These are phyloP conservation scores for Limnephilus rhombicus DNA, from an alignment of 2,888 invertebrate species.

Conservation along the genomic window DNA sequence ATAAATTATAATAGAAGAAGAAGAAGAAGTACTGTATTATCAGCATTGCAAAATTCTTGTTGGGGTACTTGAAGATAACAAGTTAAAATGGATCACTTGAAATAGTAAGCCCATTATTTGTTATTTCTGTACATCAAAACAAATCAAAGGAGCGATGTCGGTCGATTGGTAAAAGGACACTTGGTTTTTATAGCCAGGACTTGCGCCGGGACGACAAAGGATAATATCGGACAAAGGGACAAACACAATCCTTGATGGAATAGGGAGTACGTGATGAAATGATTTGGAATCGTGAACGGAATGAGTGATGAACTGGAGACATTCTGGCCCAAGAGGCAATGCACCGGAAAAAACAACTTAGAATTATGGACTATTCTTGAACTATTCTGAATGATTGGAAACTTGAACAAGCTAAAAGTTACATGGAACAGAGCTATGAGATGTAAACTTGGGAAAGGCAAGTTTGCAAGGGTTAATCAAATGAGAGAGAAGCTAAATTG, in stretches of 20 bases:
- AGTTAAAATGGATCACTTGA: not conserved
- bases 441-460: too few relatives aligned
- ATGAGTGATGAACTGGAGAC: not conserved
- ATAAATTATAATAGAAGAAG: too few relatives aligned
- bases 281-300: not conserved
- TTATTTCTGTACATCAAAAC: not conserved
- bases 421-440: too few relatives aligned
- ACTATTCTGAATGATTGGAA: too few relatives aligned
- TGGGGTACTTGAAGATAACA: too few relatives aligned
- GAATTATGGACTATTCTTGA: too few relatives aligned
- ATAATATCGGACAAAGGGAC: not conserved
- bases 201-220: not conserved
- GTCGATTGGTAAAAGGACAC: not conserved
- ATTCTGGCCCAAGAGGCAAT: not conserved
- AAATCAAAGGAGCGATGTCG: not conserved
- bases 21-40: too few relatives aligned
- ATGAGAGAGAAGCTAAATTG: too few relatives aligned
- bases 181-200: not conserved
- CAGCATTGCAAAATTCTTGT: too few relatives aligned
- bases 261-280: not conserved
- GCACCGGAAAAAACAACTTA: not conserved
- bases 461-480: too few relatives aligned
- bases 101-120: not conserved
- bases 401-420: too few relatives aligned
- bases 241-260: conserved; percentile 9